Evolutionary conservation across 2,113 vertebrate genomes (phyloP), one percentile per base, ranked within the genome.

Genomic region (Boleophthalmus pectinirostris): DNA sequence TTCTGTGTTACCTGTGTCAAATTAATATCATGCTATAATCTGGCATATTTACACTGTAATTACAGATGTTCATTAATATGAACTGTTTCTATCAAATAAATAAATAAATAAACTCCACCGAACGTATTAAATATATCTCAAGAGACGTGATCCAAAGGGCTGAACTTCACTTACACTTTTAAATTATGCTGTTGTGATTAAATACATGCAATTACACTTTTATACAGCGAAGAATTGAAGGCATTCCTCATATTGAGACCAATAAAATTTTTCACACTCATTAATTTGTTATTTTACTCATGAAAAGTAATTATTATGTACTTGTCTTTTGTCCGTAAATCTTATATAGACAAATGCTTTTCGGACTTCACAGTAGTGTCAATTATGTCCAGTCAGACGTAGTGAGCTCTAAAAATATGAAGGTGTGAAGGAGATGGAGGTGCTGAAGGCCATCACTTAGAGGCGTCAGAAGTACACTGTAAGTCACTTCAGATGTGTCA

Each of bases 401-500:
- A 18, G 23, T 61, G 20, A 24, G 1, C 38, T 72, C 45, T 24
- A 75, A 64, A 65, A 69, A 66, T 46, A 60, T 12, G 10, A 8
- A 45, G 51, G 51, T 38, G 25, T 63, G 69, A 75, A 66, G 20
- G 3, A 38, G 11, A 38, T 64, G 15, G 58, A 64, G 29, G 61
- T 38, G 29, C 18, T 61, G 38, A 64, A 64, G 20, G 20, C 61
- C 61, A 12, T 64, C 35, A 64, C 33, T 64, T 12, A 15, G 23
- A 58, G 23, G 14, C 23, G 56, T 58, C 56, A 57, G 56, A 57
- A 57, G 13, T 25, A 64, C 33, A 63, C 33, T 35, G 33, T 38
- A 20, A 35, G 33, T 64, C 33, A 64, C 25, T 3, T 63, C 60
- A 35, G 60, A 63, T 43, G 33, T 64, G 61, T 64, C 33, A 64